Conservation (phyloP, 2,797 vertebrate species). For the Pseudochirops cupreus region DNA sequence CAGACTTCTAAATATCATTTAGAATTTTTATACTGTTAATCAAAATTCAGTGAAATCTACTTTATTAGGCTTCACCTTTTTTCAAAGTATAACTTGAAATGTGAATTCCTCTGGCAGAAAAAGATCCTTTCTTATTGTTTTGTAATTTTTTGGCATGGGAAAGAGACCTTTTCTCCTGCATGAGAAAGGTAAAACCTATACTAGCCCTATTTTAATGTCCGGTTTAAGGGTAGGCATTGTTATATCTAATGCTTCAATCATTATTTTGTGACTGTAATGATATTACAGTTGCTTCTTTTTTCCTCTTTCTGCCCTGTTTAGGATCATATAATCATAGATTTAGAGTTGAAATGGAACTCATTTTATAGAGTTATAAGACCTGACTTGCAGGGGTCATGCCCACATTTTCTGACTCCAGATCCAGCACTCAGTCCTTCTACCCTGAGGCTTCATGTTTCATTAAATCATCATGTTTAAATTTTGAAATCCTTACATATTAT, state of each 20-base stretch:
- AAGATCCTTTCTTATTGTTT: slow-evolving; percentile 16
- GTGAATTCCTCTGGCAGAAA: slow-evolving; percentile 12
- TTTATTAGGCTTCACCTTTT: slow-evolving; percentile 41
- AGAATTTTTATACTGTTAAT: slow-evolving; percentile 45
- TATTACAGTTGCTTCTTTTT: neutral
- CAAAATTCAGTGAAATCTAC: slow-evolving; percentile 37
- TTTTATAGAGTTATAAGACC: neutral
- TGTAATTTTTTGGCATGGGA: neutral
- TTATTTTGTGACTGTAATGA: neutral
- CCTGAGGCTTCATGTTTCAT: neutral
- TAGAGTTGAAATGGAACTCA: neutral
- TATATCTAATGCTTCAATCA: neutral
- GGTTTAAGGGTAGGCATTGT: neutral
- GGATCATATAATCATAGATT: neutral
- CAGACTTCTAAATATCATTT: slow-evolving; percentile 38
- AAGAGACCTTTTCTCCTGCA: neutral
- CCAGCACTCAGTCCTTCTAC: neutral
- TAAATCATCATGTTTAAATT: neutral
- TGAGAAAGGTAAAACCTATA: neutral
- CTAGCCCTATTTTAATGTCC: neutral
- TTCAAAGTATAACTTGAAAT: slow-evolving; percentile 20
- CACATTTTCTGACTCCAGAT: neutral
- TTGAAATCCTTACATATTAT: neutral
- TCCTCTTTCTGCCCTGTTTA: neutral
- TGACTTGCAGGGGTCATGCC: neutral